Evolutionary conservation across 2,113 vertebrate genomes (phyloP), one percentile per base, ranked within the genome.

Genomic region (Seriola aureovittata): DNA sequence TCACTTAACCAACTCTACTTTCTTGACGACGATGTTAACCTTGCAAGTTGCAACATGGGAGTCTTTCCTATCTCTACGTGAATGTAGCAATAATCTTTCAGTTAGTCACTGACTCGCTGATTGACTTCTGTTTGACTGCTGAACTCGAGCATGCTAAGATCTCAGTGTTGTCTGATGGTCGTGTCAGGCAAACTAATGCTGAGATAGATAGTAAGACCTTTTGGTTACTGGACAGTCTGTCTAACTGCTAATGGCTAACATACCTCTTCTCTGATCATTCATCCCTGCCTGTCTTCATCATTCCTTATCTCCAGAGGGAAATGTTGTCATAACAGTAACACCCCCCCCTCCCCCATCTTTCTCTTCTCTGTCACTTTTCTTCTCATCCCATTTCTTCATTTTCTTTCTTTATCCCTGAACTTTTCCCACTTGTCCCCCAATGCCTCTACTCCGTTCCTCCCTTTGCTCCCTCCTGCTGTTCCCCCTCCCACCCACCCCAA

Each of bases 221-320:
- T 60, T 44, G 17, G 21, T 55, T 69, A 16, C 36, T 52, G n/a
- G 29, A 40, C 32, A 58, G 21, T 57, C 21, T 25, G 29, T 50
- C 21, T 40, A 58, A 25, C 82, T 14, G 23, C 60, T 75, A 59
- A 59, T 46, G 50, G 12, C 50, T 63, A 42, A 19, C 54, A 54
- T 21, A 44, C 67, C 40, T 67, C 44, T 36, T 50, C 34, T 76
- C 34, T 81, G 52, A 75, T 76, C 76, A 52, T 62, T 55, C 46
- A 60, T 71, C 44, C 25, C 62, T 44, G 29, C 9, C 57, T 46
- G 57, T 71, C 50, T 52, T 57, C 54, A 66, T 78, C 48, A 58
- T 62, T 73, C 19, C 17, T 40, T 60, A 73, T 69, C 69, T 78
- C 63, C 29, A 66, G 34, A 57, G 46, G 32, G 29, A 78, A 67